phyloP scores from a whole-genome alignment of 2,113 vertebrate species.

The Panurus biarmicus region DNA sequence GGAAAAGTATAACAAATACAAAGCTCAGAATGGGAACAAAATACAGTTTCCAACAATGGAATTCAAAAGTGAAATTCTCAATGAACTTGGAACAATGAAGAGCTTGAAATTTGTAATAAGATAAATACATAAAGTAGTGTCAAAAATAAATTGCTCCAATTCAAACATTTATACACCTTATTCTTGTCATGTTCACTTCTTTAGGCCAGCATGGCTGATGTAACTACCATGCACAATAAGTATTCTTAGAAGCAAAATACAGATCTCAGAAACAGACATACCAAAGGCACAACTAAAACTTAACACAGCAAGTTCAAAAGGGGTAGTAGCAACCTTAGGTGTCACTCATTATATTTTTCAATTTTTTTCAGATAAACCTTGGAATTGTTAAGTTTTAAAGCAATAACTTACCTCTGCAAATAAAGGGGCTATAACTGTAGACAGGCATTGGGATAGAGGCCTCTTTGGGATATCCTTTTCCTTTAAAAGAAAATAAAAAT shows the following conservation, averaged over 20 bases:
- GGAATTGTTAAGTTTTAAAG: neutral
- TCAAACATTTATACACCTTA: neutral
- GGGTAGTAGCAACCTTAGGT: neutral
- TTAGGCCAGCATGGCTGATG: neutral
- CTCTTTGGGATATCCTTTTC: conserved; percentile 80
- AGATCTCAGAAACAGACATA: neutral
- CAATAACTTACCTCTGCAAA: conserved; percentile 86
- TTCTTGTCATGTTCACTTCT: neutral
- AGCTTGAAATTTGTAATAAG: neutral
- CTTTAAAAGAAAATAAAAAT: conserved; percentile 53
- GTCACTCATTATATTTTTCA: neutral
- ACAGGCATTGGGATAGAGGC: conserved; percentile 87
- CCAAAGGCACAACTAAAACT: neutral
- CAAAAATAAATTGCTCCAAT: neutral
- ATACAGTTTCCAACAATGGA: neutral
- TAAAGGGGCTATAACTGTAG: conserved; percentile 88
- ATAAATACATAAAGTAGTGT: neutral
- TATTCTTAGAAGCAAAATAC: neutral
- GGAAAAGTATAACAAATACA: neutral
- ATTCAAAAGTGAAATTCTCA: neutral
- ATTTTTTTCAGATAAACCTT: neutral
- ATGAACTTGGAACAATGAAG: neutral
- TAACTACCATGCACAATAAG: neutral
- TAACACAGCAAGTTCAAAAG: neutral
- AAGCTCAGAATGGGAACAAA: neutral